Evolutionary conservation across 2,113 vertebrate genomes (phyloP).

Genomic region (Falco punctatus): DNA sequence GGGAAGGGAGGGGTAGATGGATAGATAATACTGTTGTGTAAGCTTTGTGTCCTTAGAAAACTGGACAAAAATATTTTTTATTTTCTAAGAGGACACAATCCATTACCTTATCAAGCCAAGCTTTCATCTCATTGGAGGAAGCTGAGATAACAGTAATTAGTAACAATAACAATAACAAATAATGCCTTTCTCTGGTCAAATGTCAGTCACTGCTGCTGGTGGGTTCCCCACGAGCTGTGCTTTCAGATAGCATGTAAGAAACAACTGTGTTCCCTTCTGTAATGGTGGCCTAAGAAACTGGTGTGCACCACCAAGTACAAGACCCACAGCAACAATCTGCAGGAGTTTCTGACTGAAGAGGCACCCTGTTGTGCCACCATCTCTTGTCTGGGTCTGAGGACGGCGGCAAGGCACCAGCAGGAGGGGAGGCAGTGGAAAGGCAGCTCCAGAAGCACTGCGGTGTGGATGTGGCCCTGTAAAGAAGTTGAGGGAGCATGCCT

Average conservation of each 20-base stretch:
- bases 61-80: neutral
- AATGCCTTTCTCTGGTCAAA: neutral
- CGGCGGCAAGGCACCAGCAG: neutral
- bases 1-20: neutral
- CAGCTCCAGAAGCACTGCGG: neutral
- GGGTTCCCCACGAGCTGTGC: neutral
- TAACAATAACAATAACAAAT: neutral
- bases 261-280: neutral
- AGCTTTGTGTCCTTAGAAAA: neutral
- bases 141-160: neutral
- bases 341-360: neutral
- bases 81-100: neutral
- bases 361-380: rapidly evolving
- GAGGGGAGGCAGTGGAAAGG: neutral
- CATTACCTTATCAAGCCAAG: neutral
- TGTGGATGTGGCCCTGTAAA: neutral
- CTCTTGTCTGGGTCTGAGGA: neutral
- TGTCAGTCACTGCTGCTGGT: neutral
- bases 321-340: neutral
- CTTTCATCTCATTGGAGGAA: neutral
- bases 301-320: neutral
- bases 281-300: neutral
- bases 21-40: neutral
- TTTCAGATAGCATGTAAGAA: neutral
- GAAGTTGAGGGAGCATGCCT: neutral